phyloP scores from a whole-genome alignment of 2,888 invertebrate genomes.

The Drosophila dives region DNA sequence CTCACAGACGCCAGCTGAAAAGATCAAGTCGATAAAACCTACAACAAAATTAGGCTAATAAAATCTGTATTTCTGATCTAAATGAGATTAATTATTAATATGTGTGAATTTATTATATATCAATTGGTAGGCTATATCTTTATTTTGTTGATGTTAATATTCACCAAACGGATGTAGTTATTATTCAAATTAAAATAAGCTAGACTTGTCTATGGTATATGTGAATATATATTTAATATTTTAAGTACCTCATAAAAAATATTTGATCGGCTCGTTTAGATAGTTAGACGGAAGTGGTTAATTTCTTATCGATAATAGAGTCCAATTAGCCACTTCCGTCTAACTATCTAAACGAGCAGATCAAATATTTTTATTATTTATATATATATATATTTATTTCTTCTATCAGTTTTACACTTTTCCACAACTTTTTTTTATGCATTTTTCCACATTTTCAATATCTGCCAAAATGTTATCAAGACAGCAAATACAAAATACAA shows the following conservation, averaged over 20 bases:
- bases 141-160: neutral
- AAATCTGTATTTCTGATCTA: neutral
- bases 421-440: neutral
- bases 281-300: neutral
- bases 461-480: neutral
- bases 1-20: neutral
- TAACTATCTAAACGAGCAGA: neutral
- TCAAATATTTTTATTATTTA: neutral
- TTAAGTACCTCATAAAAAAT: neutral
- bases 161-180: neutral
- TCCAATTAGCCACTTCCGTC: neutral
- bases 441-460: neutral
- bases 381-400: neutral
- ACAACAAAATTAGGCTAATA: fast-evolving
- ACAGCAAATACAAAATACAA: neutral
- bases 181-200: neutral
- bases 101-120: neutral
- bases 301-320: neutral
- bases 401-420: neutral
- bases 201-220: neutral
- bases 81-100: neutral
- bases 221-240: neutral
- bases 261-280: neutral
- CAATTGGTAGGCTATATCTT: neutral
- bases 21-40: neutral